A percentile compares a stretch with the other conserved stretches of the same genome.
Conservation (phyloP, 2,797 vertebrate species). For the Echiichthys vipera region DNA sequence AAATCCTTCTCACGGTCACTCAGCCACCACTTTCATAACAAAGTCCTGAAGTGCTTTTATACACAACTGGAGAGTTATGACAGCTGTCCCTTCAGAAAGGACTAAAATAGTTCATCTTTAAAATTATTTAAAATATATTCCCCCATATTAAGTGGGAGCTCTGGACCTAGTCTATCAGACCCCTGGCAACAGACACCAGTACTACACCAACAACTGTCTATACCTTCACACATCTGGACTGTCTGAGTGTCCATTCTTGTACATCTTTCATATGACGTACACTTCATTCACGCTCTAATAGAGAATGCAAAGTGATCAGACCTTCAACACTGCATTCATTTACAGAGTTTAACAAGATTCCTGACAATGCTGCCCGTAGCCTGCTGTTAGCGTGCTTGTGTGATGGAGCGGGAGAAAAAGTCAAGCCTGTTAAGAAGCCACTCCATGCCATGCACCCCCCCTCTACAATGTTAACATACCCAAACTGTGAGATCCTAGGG, state of each 20-base stretch:
- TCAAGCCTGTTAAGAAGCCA: slow-evolving; percentile 12
- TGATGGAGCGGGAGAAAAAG: slow-evolving; percentile 24
- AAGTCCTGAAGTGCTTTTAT: slow-evolving; percentile 59
- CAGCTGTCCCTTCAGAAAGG: slow-evolving; percentile 61
- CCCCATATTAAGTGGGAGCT: slow-evolving; percentile 54
- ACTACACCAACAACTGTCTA: slow-evolving; percentile 33
- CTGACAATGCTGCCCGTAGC: no score
- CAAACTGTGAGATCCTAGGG: slow-evolving; percentile 36
- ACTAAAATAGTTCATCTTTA: slow-evolving; percentile 56
- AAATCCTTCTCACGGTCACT: slow-evolving; percentile 39
- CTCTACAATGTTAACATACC: slow-evolving; percentile 11
- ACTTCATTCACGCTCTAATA: slow-evolving; percentile 30
- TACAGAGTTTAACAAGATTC: slow-evolving; percentile 39
- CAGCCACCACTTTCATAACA: slow-evolving; percentile 34
- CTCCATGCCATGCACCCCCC: slow-evolving; percentile 11
- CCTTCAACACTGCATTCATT: slow-evolving; percentile 45
- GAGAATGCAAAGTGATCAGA: slow-evolving; percentile 41
- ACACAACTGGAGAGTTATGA: slow-evolving; percentile 48
- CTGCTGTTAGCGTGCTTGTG: slow-evolving; percentile 8
- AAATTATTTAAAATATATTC: slow-evolving; percentile 77
- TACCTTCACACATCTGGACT: slow-evolving; percentile 36
- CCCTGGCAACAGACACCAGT: slow-evolving; percentile 32
- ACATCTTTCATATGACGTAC: slow-evolving; percentile 27
- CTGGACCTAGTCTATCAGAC: slow-evolving; percentile 58
- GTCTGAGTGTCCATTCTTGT: slow-evolving; percentile 9